Evolutionary conservation across 2,888 invertebrate genomes (phyloP).

Genomic region (Phymatocera aterrima): DNA sequence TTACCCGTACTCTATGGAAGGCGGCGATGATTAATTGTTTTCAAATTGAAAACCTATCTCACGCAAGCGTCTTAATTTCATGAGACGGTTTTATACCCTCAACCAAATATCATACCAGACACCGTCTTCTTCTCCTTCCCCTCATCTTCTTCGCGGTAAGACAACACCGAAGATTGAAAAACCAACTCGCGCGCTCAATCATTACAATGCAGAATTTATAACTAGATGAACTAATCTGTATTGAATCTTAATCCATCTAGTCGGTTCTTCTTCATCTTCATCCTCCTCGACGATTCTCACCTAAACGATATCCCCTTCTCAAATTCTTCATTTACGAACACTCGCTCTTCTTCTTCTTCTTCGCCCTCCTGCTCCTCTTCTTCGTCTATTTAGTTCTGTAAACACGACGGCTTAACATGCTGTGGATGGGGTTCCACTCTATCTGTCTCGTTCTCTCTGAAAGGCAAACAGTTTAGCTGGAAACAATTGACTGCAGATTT

Average conservation of each 20-base stretch:
- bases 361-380: not conserved
- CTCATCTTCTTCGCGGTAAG: constrained; percentile 41
- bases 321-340: constrained; percentile 41
- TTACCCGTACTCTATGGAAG: constrained; percentile 56
- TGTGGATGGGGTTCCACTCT: not conserved
- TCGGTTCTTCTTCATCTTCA: not conserved
- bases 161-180: constrained; percentile 27
- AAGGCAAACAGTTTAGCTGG: constrained; percentile 75
- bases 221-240: constrained; percentile 43
- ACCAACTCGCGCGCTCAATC: not conserved
- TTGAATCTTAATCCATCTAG: constrained; percentile 37
- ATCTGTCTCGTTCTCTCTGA: constrained; percentile 60
- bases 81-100: constrained; percentile 38
- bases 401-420: constrained; percentile 27
- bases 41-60: constrained; percentile 71
- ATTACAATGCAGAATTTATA: constrained; percentile 40
- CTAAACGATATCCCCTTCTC: constrained; percentile 32
- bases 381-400: constrained; percentile 38
- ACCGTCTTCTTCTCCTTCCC: constrained; percentile 42
- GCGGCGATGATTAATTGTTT: constrained; percentile 71
- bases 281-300: constrained; percentile 16
- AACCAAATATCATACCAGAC: not conserved
- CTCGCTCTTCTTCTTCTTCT: not conserved
- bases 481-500: constrained; percentile 75
- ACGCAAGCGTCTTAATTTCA: constrained; percentile 64